A percentile compares a stretch with the other conserved stretches of the same genome.
Evolutionary conservation across 2,797 vertebrate species (phyloP).

Genomic region (Netta rufina): DNA sequence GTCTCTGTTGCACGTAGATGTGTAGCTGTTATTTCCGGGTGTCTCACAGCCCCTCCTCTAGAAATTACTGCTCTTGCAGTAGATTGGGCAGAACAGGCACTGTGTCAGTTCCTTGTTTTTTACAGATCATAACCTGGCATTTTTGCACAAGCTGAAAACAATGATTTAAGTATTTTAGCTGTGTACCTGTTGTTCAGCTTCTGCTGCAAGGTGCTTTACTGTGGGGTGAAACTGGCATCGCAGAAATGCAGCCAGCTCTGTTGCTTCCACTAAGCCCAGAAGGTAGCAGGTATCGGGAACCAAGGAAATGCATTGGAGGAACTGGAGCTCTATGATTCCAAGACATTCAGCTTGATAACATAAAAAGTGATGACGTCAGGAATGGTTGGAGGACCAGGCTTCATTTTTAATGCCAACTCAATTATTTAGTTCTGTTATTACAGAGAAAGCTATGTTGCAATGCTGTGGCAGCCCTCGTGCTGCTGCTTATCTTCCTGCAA

Average conservation of each 20-base stretch:
- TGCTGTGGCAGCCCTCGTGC: background rate
- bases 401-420: background rate
- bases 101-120: background rate
- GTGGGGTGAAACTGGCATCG: background rate
- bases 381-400: background rate
- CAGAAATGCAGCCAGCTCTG: background rate
- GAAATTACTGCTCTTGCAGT: background rate
- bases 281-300: background rate
- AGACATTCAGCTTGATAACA: background rate
- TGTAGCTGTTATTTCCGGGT: background rate
- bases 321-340: background rate
- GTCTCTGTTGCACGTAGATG: background rate
- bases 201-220: background rate
- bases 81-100: background rate
- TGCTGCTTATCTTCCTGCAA: background rate
- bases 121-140: background rate
- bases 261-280: background rate
- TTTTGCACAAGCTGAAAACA: background rate
- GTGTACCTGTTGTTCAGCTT: background rate
- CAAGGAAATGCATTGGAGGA: background rate
- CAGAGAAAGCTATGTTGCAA: background rate
- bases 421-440: background rate
- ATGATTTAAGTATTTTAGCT: background rate
- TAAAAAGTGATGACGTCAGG: background rate
- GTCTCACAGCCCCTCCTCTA: fast-evolving